Evolutionary conservation across 1,140 invertebrate species (phyloP).

Genomic region (Ctenoplectra terminalis): DNA sequence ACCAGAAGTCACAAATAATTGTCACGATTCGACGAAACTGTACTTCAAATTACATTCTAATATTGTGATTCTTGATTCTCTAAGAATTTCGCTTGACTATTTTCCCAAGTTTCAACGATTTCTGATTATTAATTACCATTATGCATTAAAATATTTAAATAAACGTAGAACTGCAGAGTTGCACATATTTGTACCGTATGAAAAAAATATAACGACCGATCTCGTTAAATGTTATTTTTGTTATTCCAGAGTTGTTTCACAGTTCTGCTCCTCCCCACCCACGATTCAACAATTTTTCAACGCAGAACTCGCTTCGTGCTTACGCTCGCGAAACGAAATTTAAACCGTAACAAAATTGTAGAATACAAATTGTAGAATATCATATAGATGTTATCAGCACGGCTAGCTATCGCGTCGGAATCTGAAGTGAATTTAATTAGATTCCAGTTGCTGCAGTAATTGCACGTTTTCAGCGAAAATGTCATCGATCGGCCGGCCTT

Average conservation of each 20-base stretch:
- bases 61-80: no score
- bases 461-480: not conserved
- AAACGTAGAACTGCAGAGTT: not conserved
- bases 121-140: not conserved
- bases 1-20: not conserved
- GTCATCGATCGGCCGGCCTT: conserved; percentile 27
- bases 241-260: not conserved
- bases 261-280: not conserved
- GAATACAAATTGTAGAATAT: conserved; percentile 2
- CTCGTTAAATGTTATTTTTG: conserved; percentile 12
- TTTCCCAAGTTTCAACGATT: not conserved
- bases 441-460: not conserved
- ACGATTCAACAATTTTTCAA: not conserved
- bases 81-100: no score
- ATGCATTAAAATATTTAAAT: not conserved
- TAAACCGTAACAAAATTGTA: not conserved
- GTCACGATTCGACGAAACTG: not conserved
- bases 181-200: not conserved
- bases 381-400: not conserved
- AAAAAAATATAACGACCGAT: conserved; percentile 3
- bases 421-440: conserved; percentile 5
- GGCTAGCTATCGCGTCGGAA: not conserved
- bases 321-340: not conserved
- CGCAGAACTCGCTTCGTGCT: not conserved
- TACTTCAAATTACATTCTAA: not conserved